A percentile compares a stretch with the other conserved stretches of the same genome.
Conservation (phyloP, 2,113 vertebrate species). For the Acanthochromis polyacanthus region DNA sequence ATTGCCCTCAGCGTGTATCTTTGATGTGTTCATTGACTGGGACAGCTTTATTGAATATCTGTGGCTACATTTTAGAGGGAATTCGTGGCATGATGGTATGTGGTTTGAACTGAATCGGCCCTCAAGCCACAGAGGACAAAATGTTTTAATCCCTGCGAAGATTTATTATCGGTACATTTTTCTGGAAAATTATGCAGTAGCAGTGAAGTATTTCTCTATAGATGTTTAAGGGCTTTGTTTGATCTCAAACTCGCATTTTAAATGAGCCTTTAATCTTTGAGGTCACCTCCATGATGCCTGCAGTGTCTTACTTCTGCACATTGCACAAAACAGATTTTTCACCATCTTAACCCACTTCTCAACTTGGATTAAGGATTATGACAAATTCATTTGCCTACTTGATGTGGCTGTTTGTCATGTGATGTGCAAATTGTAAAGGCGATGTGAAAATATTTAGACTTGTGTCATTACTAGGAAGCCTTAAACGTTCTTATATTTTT, state of each 20-base stretch:
- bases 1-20: slow-evolving; percentile 21
- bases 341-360: slow-evolving; percentile 1
- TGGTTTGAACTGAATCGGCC: slow-evolving; percentile 20
- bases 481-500: too few relatives aligned
- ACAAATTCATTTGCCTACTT: background rate
- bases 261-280: slow-evolving; percentile 47
- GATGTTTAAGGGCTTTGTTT: slow-evolving; percentile 41
- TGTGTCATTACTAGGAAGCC: too few relatives aligned
- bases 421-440: background rate
- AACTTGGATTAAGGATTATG: slow-evolving; percentile 3
- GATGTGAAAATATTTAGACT: too few relatives aligned
- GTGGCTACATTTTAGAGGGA: slow-evolving; percentile 1
- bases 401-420: background rate
- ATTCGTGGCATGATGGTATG: slow-evolving; percentile 21
- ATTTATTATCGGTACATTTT: slow-evolving; percentile 51
- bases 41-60: slow-evolving; percentile 7
- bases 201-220: slow-evolving; percentile 37
- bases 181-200: slow-evolving; percentile 52
- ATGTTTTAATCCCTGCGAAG: slow-evolving; percentile 37
- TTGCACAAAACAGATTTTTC: background rate
- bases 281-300: background rate
- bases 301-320: slow-evolving; percentile 5
- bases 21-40: slow-evolving; percentile 11
- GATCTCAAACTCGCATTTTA: slow-evolving; percentile 47
- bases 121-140: slow-evolving; percentile 13